Percentiles rank a stretch among this genome's conserved stretches.
phyloP scores from a whole-genome alignment of 2,113 vertebrate genomes.

The Malurus alboscapulatus region DNA sequence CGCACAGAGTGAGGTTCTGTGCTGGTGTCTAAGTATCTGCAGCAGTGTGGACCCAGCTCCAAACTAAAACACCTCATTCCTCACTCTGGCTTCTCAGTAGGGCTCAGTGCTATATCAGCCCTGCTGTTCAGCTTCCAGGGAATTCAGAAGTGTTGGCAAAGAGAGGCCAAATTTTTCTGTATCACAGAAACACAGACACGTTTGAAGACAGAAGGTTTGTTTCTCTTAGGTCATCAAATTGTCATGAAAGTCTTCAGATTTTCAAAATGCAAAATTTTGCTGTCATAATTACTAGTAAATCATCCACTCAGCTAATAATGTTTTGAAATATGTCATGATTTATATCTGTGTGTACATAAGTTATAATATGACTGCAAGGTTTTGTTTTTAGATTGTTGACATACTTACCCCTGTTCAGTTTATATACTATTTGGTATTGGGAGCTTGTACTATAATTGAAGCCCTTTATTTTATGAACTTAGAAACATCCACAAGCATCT shows the following conservation, averaged over 20 bases:
- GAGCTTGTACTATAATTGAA: conserved; percentile 8
- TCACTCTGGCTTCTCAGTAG: not conserved
- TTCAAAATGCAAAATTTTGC: not conserved
- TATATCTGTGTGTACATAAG: not conserved
- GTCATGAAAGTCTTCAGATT: not conserved
- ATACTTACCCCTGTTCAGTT: not conserved
- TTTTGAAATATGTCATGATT: not conserved
- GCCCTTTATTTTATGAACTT: conserved; percentile 28
- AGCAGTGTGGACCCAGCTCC: not conserved
- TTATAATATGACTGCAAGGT: not conserved
- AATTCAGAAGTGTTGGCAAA: not conserved
- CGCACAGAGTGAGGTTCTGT: fast-evolving
- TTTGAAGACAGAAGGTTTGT: not conserved
- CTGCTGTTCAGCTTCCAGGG: not conserved
- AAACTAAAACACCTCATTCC: not conserved
- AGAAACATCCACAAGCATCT: not conserved
- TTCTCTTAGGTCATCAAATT: not conserved
- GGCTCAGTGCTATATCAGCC: not conserved
- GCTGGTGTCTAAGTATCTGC: too few relatives aligned
- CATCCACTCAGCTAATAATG: not conserved
- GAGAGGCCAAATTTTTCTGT: not conserved
- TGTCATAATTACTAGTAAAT: not conserved
- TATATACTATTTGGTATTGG: not conserved
- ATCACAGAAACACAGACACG: not conserved
- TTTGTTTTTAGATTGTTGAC: not conserved